A percentile compares a stretch with the other conserved stretches of the same genome.
These are phyloP conservation scores for Alethe diademata DNA, from an alignment of 2,113 vertebrate species.

Conservation along the genomic window DNA sequence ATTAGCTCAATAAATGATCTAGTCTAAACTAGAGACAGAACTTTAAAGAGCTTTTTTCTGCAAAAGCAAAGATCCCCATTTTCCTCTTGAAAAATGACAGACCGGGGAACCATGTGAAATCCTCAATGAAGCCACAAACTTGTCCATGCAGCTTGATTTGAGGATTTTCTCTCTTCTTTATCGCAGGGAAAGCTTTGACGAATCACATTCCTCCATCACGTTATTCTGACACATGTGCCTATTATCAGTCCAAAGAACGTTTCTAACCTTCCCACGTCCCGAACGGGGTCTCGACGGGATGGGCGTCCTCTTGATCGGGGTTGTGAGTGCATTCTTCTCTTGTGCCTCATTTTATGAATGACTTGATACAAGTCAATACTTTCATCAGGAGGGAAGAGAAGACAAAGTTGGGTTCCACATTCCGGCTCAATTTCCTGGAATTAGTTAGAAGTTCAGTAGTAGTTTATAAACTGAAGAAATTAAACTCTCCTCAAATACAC, in stretches of 20 bases:
- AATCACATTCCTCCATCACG: constrained; percentile 88
- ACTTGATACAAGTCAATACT: constrained; percentile 97
- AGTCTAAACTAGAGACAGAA: constrained; percentile 71
- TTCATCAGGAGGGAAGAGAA: constrained; percentile 95
- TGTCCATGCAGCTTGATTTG: constrained; percentile 90
- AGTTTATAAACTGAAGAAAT: constrained; percentile 56
- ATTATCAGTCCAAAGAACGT: constrained; percentile 94
- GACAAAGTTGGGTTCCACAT: constrained; percentile 92
- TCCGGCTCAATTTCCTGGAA: constrained; percentile 95
- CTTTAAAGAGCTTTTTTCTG: constrained; percentile 71
- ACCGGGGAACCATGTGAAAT: constrained; percentile 81
- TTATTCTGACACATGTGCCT: constrained; percentile 88
- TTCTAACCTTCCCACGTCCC: constrained; percentile 99
- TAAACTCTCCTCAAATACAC: background rate
- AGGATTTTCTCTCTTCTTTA: constrained; percentile 89
- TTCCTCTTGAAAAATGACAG: constrained; percentile 82
- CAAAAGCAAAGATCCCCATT: constrained; percentile 78
- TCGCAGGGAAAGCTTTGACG: constrained; percentile 84
- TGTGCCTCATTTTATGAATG: constrained; percentile 95
- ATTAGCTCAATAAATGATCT: constrained; percentile 64
- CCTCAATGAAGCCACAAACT: constrained; percentile 90
- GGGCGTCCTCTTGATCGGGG: constrained; percentile 91
- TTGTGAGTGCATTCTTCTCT: constrained; percentile 94
- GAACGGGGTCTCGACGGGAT: constrained; percentile 87
- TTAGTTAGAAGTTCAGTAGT: constrained; percentile 66